A percentile compares a stretch with the other conserved stretches of the same genome.
These are phyloP conservation scores for Sylvia atricapilla DNA, from an alignment of 2,113 vertebrate species.

Conservation along the genomic window DNA sequence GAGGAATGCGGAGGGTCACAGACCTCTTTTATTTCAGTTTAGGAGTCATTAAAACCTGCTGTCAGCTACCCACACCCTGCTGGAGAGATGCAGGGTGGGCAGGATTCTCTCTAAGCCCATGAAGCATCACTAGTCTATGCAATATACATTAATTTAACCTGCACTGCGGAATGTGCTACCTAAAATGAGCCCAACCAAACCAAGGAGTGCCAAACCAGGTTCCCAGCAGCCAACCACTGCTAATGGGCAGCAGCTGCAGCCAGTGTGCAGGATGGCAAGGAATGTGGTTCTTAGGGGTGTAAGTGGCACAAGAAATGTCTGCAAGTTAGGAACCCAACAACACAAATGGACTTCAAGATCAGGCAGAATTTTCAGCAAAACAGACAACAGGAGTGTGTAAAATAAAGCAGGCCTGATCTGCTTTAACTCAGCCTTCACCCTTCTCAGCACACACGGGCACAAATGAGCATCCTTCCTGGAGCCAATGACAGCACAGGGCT, in stretches of 20 bases:
- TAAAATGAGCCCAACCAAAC: not conserved
- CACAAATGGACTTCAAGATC: not conserved
- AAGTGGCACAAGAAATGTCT: not conserved
- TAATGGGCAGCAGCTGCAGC: not conserved
- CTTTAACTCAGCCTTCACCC: constrained; percentile 39
- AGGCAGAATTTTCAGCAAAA: not conserved
- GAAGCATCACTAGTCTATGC: not conserved
- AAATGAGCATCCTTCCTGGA: not conserved
- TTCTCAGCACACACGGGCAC: not conserved
- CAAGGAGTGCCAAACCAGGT: not conserved
- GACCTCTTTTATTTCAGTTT: not conserved
- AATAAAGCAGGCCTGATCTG: constrained; percentile 48
- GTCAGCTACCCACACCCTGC: not conserved
- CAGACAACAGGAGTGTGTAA: not conserved
- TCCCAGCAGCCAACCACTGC: not conserved
- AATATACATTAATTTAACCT: not conserved
- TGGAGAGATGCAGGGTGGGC: not conserved
- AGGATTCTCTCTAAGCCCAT: not conserved
- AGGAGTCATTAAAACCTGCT: not conserved
- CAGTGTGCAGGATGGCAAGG: not conserved
- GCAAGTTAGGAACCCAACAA: not conserved
- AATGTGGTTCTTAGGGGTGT: fast-evolving
- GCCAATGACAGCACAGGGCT: not conserved
- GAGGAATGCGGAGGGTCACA: not conserved
- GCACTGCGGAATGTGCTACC: not conserved